Conservation (phyloP, 2,888 invertebrate species). For the Eupithecia inturbata region DNA sequence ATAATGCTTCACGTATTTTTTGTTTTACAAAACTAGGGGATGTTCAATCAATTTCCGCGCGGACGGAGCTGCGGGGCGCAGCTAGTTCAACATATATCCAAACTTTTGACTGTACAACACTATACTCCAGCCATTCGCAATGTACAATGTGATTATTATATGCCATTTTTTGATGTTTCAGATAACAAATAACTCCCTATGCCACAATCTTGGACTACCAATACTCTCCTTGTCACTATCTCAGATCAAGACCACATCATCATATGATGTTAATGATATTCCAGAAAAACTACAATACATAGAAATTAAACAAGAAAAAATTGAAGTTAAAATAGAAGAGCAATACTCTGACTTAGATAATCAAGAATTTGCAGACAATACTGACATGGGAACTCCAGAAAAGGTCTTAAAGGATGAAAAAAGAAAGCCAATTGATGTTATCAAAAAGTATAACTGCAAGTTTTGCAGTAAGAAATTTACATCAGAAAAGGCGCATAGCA, state of each 20-base stretch:
- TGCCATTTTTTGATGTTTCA: not conserved
- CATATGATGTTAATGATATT: not conserved
- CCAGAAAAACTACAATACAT: not conserved
- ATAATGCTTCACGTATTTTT: no score
- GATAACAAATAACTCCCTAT: not conserved
- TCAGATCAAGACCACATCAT: not conserved
- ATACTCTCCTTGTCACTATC: not conserved
- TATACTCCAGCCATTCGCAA: no score
- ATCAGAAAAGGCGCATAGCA: not conserved
- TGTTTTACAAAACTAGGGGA: no score
- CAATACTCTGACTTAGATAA: not conserved
- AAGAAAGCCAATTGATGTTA: not conserved
- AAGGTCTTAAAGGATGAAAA: not conserved
- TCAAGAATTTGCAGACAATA: not conserved
- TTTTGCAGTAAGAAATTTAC: not conserved
- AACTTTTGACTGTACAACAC: no score
- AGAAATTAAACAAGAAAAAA: not conserved
- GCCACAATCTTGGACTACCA: not conserved
- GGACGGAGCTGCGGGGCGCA: no score
- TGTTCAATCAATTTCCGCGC: no score
- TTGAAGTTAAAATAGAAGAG: slow-evolving; percentile 5
- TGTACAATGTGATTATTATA: not conserved
- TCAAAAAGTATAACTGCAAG: not conserved
- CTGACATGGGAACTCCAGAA: not conserved
- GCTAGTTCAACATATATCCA: no score